Conservation (phyloP, 2,113 vertebrate genomes). For the Asarcornis scutulata region DNA sequence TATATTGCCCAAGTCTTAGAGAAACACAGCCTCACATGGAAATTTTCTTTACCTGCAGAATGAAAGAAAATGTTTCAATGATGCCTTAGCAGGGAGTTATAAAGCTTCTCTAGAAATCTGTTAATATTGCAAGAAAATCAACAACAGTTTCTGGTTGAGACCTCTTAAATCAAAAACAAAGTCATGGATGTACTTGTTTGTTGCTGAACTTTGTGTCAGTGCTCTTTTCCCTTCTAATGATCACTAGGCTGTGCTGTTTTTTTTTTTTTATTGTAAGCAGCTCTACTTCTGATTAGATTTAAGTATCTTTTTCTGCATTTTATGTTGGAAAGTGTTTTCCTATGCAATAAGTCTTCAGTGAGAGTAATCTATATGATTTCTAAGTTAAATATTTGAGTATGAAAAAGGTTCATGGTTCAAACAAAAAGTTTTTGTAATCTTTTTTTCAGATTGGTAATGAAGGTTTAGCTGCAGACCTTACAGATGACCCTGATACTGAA, state of each 20-base stretch:
- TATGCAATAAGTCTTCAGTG: not conserved
- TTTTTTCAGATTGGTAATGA: slow-evolving; percentile 85
- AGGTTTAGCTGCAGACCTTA: slow-evolving; percentile 91
- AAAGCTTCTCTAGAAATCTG: not conserved
- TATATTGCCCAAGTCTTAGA: not conserved
- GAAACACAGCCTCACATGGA: not conserved
- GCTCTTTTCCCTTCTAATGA: not conserved
- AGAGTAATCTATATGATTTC: not conserved
- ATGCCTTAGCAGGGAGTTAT: not conserved
- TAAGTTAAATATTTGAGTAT: not conserved
- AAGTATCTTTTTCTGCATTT: not conserved
- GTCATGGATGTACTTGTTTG: not conserved
- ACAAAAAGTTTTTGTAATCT: not conserved
- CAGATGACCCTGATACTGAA: slow-evolving; percentile 92
- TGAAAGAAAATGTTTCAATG: not conserved
- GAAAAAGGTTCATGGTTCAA: not conserved
- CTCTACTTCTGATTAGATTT: not conserved
- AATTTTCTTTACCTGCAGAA: not conserved
- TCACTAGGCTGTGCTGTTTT: not conserved
- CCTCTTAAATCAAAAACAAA: not conserved
- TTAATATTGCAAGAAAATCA: not conserved
- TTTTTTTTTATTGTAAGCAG: not conserved
- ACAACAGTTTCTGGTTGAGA: not conserved
- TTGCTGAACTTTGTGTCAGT: not conserved
- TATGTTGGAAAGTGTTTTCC: not conserved